phyloP scores from a whole-genome alignment of 2,113 vertebrate genomes.

The Zosterops borbonicus region DNA sequence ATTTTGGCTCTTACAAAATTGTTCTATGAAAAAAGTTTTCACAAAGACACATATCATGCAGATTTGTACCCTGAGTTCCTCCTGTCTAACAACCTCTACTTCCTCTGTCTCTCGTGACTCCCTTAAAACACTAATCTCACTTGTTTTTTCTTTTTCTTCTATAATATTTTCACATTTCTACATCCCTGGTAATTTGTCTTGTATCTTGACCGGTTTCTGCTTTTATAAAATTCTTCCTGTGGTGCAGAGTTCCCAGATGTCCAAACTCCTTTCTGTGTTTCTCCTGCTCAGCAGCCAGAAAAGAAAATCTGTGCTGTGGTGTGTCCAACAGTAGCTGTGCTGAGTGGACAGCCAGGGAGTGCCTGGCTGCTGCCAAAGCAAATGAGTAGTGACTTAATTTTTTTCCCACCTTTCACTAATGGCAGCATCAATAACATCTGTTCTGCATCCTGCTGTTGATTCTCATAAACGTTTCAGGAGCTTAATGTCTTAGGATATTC shows the following conservation, averaged over 20 bases:
- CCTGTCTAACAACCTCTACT: background rate
- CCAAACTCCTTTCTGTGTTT: background rate
- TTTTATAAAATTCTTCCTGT: background rate
- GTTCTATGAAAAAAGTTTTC: background rate
- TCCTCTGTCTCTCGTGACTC: background rate
- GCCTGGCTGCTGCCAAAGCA: background rate
- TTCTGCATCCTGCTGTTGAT: background rate
- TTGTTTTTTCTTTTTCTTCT: background rate
- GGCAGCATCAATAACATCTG: background rate
- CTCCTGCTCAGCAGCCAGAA: background rate
- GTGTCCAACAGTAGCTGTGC: background rate
- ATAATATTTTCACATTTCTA: background rate
- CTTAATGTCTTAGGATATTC: background rate
- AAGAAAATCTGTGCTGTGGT: background rate
- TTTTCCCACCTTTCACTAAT: background rate
- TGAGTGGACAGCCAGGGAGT: background rate
- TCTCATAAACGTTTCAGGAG: background rate
- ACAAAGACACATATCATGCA: background rate
- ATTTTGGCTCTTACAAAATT: background rate
- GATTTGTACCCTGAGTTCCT: background rate
- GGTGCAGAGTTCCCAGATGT: background rate
- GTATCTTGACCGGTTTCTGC: background rate
- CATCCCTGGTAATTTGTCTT: background rate
- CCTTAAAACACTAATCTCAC: background rate
- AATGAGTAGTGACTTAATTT: background rate